Evolutionary conservation across 2,888 invertebrate genomes (phyloP).

Genomic region (Criorhina ranunculi): DNA sequence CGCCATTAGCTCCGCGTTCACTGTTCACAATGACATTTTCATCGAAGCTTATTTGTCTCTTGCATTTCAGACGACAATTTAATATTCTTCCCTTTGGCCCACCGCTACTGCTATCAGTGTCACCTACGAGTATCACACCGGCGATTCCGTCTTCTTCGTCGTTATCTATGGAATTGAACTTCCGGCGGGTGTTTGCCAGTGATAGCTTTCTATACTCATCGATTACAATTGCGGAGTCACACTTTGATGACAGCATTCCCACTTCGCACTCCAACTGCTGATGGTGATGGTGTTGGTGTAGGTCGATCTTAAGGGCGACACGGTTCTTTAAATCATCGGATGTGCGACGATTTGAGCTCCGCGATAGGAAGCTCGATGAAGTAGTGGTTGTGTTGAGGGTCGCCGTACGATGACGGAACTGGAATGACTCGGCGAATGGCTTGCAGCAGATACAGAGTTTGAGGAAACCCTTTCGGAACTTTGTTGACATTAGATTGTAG

Average conservation of each 20-base stretch:
- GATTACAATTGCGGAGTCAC: slow-evolving; percentile 61
- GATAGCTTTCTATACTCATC: slow-evolving; percentile 70
- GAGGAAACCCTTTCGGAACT: slow-evolving; percentile 93
- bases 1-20: slow-evolving; percentile 62
- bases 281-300: slow-evolving; percentile 26
- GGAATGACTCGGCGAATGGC: slow-evolving; percentile 70
- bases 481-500: slow-evolving; percentile 96
- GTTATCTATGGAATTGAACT: slow-evolving; percentile 62
- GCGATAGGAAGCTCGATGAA: slow-evolving; percentile 87
- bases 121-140: slow-evolving; percentile 36
- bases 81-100: slow-evolving; percentile 44
- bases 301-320: slow-evolving; percentile 59
- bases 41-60: slow-evolving; percentile 83
- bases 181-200: slow-evolving; percentile 58
- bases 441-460: slow-evolving; percentile 87
- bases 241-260: slow-evolving; percentile 65
- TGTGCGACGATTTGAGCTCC: slow-evolving; percentile 87
- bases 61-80: slow-evolving; percentile 78
- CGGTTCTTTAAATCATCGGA: slow-evolving; percentile 82
- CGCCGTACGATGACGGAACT: slow-evolving; percentile 82
- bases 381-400: slow-evolving; percentile 87
- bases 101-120: background rate
- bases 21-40: slow-evolving; percentile 78
- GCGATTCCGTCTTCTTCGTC: slow-evolving; percentile 63
- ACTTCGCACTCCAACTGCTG: slow-evolving; percentile 58